These are phyloP conservation scores for Zosterops japonicus DNA, from an alignment of 2,113 vertebrate genomes.

Conservation along the genomic window DNA sequence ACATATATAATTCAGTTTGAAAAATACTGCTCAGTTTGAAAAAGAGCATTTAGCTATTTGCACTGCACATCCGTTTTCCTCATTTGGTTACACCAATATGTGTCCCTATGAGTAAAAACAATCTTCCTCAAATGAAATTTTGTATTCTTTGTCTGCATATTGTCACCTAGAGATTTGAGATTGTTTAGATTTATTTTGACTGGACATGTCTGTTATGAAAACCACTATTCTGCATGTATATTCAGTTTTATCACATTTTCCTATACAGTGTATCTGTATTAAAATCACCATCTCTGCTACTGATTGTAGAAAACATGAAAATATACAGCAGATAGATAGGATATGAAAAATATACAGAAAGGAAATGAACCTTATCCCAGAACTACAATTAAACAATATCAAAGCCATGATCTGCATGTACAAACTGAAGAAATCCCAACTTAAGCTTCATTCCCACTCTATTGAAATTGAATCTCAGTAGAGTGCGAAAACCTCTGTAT, in stretches of 20 bases:
- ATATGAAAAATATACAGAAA: constrained; percentile 11
- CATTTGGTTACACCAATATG: neutral
- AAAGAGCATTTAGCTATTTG: neutral
- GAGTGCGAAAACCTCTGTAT: neutral
- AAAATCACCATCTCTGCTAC: neutral
- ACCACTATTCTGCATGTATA: neutral
- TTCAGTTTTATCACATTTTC: constrained; percentile 17
- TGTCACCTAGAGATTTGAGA: neutral
- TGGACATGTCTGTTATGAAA: neutral
- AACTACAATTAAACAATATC: neutral
- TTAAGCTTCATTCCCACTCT: neutral
- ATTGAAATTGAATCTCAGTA: neutral
- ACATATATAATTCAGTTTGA: neutral
- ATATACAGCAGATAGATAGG: neutral
- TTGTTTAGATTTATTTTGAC: neutral
- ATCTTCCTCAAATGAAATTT: neutral
- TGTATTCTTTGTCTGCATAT: neutral
- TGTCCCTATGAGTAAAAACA: neutral
- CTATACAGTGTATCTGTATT: constrained; percentile 17
- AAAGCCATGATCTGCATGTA: neutral
- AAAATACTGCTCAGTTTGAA: neutral
- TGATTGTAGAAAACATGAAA: neutral
- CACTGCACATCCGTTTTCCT: neutral
- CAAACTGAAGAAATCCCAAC: neutral
- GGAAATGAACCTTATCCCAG: constrained; percentile 23